Evolutionary conservation across 2,888 invertebrate species (phyloP), one percentile per base, ranked within the genome.

Genomic region (Plagodis pulveraria): DNA sequence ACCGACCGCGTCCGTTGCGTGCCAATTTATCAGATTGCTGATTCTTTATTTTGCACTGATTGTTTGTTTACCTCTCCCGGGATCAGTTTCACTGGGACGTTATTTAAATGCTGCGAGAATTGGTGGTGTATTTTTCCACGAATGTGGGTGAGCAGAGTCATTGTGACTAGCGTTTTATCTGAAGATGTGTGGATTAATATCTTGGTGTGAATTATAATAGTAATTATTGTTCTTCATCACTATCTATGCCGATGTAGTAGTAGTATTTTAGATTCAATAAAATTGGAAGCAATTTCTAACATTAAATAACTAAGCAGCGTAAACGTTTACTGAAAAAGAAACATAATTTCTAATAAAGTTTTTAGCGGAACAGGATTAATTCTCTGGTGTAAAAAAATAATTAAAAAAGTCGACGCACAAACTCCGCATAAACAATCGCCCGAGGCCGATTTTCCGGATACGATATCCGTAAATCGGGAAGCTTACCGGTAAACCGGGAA

Each of bases 401-500:
- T 63, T 61, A 62, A 59, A 63, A 60, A 57, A 51, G 46, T 57
- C 46, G 47, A 52, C 51, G 49, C 55, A 51, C 46, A 11, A 50
- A 43, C 51, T 55, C 34, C 45, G 50, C 50, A 50, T 55, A 44
- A 22, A 59, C 43, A 55, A 59, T 51, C 50, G 51, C 45, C 51
- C 51, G n/a, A 48, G 46, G 11, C 49, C 42, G 50, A 54, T 55
- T 57, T 57, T 60, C 63, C 53, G 61, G 64, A 48, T 51, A 62
- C 59, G 63, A 67, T 60, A 63, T 63, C 58, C 68, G 66, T 74
- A 69, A 72, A 73, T 74, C 69, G 65, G 56, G 40, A 35, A 69
- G 75, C 74, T 78, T 74, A 74, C 65, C 68, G 56, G 70, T 72
- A 71, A 77, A 47, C 69, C 72, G 70, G 66, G 63, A 71, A 65